Evolutionary conservation across 2,113 vertebrate species (phyloP).

Genomic region (Tragelaphus scriptus): DNA sequence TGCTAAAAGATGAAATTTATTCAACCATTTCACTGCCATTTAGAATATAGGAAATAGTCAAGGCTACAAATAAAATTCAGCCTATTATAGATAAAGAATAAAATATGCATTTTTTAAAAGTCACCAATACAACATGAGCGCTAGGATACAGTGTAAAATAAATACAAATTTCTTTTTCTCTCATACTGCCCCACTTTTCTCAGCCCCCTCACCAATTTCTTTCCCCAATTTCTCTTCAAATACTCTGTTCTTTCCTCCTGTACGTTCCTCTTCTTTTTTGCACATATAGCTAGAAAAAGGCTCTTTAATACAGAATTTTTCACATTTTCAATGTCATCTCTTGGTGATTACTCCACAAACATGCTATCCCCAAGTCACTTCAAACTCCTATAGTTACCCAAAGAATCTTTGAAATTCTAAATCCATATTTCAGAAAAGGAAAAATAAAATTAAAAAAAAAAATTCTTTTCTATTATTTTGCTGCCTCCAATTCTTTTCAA

Average conservation of each 20-base stretch:
- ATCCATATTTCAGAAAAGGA: background rate
- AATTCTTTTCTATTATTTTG: background rate
- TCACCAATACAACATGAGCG: background rate
- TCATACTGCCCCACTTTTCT: fast-evolving
- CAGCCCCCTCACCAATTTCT: background rate
- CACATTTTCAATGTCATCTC: background rate
- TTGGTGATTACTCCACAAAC: background rate
- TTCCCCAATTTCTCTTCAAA: background rate
- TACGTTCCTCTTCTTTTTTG: background rate
- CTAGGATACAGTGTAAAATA: background rate
- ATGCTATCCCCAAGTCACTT: background rate
- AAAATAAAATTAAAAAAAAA: background rate
- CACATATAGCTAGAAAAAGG: fast-evolving
- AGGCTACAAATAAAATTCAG: background rate
- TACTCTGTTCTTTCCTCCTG: fast-evolving
- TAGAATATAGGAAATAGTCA: background rate
- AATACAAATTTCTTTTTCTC: background rate
- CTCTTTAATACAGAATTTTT: background rate
- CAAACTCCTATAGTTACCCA: background rate
- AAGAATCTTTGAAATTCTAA: background rate
- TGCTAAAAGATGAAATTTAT: background rate
- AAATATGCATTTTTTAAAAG: background rate
- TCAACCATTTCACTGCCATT: background rate
- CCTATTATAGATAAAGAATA: background rate
- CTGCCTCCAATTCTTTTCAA: background rate